These are phyloP conservation scores for Hucho hucho DNA, from an alignment of 2,113 vertebrate species.

Conservation along the genomic window DNA sequence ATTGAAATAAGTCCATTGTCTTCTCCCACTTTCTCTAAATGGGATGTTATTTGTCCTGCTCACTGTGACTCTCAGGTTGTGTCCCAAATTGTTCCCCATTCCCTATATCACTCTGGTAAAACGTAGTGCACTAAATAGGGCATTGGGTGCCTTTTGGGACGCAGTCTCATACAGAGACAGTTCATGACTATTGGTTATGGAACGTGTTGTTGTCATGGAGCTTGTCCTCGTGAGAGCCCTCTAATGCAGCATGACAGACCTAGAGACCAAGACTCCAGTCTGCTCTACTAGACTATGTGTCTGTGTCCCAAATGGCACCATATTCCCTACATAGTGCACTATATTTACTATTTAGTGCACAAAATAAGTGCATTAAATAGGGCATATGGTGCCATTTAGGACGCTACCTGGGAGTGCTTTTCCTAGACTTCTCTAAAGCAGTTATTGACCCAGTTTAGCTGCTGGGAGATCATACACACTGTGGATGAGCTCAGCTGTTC, in stretches of 20 bases:
- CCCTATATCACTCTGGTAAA: too few species aligned
- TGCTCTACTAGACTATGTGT: constrained; percentile 6
- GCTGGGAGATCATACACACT: constrained; percentile 16
- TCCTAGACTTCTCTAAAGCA: not conserved
- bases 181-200: not conserved
- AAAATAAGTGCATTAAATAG: too few species aligned
- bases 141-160: too few species aligned
- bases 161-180: too few species aligned
- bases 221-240: not conserved
- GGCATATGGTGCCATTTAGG: too few species aligned
- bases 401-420: too few species aligned
- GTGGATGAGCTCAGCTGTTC: constrained; percentile 6
- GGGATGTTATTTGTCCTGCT: not conserved
- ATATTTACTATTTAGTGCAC: too few species aligned
- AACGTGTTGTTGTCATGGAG: not conserved
- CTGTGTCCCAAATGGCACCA: too few species aligned
- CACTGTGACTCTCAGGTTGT: not conserved
- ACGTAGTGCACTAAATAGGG: too few species aligned
- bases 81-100: too few species aligned
- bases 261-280: constrained; percentile 27
- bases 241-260: constrained; percentile 23
- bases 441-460: constrained; percentile 32
- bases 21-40: not conserved
- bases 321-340: too few species aligned
- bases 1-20: not conserved